These are phyloP conservation scores for Monodelphis domestica DNA, from an alignment of 2,797 vertebrate species.

Conservation along the genomic window DNA sequence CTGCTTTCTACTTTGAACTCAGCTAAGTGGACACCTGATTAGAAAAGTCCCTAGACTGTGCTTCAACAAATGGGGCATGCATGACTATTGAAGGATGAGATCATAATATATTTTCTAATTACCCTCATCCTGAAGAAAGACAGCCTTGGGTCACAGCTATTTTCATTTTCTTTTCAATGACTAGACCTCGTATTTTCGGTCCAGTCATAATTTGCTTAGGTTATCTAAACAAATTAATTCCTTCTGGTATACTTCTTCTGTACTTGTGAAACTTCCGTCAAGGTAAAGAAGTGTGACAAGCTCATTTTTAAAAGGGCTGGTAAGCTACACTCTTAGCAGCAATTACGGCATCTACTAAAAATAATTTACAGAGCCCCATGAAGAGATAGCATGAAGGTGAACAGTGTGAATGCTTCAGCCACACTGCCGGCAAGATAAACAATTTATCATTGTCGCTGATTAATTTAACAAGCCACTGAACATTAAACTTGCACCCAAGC, in stretches of 20 bases:
- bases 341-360: constrained; percentile 60
- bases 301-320: constrained; percentile 46
- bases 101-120: constrained; percentile 30
- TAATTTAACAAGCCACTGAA: constrained; percentile 47
- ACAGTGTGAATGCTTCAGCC: constrained; percentile 28
- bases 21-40: constrained; percentile 12
- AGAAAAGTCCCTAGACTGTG: constrained; percentile 31
- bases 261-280: constrained; percentile 28
- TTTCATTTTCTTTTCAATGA: constrained; percentile 35
- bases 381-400: constrained; percentile 4
- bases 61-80: not conserved
- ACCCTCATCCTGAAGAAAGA: constrained; percentile 3
- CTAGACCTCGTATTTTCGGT: constrained; percentile 11
- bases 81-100: constrained; percentile 23
- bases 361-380: constrained; percentile 33
- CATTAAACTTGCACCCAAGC: not conserved
- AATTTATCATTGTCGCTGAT: constrained; percentile 37
- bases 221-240: constrained; percentile 43
- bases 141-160: constrained; percentile 27
- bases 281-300: constrained; percentile 32
- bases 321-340: constrained; percentile 43
- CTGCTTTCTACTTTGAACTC: constrained; percentile 13
- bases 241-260: constrained; percentile 43
- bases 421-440: constrained; percentile 39
- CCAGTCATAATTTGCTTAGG: not conserved